phyloP scores from a whole-genome alignment of 2,888 invertebrate genomes.

The Congeria kusceri region DNA sequence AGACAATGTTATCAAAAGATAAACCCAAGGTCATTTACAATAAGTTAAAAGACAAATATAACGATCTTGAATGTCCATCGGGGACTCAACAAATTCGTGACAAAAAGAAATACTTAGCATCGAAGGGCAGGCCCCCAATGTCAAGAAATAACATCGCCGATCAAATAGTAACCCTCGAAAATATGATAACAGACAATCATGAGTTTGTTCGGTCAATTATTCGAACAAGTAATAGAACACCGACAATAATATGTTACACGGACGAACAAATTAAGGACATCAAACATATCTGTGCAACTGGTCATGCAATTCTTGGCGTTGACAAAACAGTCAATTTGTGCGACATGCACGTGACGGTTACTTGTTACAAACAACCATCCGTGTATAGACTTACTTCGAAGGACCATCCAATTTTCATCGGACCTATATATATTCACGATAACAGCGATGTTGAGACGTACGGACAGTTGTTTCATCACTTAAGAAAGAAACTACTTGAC shows the following conservation, averaged over 20 bases:
- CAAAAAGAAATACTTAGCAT: no score
- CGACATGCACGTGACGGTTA: slow-evolving; percentile 56
- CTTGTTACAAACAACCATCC: slow-evolving; percentile 44
- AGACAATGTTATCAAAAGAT: background rate
- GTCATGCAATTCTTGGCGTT: slow-evolving; percentile 40
- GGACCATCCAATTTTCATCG: slow-evolving; percentile 31
- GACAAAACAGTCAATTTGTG: slow-evolving; percentile 57
- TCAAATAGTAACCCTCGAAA: background rate
- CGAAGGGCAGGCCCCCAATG: background rate
- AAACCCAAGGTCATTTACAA: slow-evolving; percentile 2
- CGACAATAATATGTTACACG: slow-evolving; percentile 5
- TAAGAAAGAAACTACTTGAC: slow-evolving; percentile 37
- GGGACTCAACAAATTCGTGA: no score
- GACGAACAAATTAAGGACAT: slow-evolving; percentile 17
- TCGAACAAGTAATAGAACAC: background rate
- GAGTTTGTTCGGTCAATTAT: background rate
- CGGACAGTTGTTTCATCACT: slow-evolving; percentile 35
- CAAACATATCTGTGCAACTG: slow-evolving; percentile 30
- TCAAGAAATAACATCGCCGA: background rate
- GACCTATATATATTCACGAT: slow-evolving; percentile 34
- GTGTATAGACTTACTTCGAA: slow-evolving; percentile 11
- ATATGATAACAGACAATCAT: background rate
- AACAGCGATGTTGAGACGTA: slow-evolving; percentile 37
- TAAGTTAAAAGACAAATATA: no score
- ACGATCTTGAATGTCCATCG: no score